Conservation (phyloP, 1,140 invertebrate genomes). For the Neomicropteryx cornuta region DNA sequence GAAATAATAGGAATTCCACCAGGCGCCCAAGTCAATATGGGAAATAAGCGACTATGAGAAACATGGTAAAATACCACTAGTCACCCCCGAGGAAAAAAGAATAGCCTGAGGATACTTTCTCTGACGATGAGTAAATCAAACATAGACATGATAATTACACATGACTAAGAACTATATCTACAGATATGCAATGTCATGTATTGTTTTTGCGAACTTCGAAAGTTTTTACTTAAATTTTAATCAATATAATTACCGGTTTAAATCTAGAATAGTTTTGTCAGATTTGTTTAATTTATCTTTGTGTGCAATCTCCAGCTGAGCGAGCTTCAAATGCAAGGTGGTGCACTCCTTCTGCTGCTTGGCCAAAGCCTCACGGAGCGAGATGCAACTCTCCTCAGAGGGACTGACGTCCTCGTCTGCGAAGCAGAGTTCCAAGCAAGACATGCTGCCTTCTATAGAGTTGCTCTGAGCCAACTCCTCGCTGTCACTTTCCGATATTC, state of each 20-base stretch:
- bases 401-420: constrained; percentile 32
- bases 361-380: constrained; percentile 22
- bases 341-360: constrained; percentile 31
- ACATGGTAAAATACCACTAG: no score
- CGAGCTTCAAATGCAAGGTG: constrained; percentile 29
- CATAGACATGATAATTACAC: no score
- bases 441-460: constrained; percentile 26
- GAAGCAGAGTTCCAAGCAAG: constrained; percentile 35
- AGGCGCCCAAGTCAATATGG: no score
- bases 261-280: constrained; percentile 31
- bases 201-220: no score
- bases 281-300: constrained; percentile 35
- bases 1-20: no score
- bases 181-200: no score
- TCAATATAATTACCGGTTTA: constrained; percentile 29
- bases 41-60: no score
- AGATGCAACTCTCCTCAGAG: constrained; percentile 22
- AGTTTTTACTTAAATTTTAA: no score
- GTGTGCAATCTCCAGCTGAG: constrained; percentile 27
- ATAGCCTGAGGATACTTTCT: no score
- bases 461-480: constrained; percentile 20
- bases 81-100: no score
- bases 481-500: constrained; percentile 36
- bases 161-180: no score
- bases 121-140: no score